These are phyloP conservation scores for Zaprionus obscuricornis DNA, from an alignment of 2,888 invertebrate species.

Conservation along the genomic window DNA sequence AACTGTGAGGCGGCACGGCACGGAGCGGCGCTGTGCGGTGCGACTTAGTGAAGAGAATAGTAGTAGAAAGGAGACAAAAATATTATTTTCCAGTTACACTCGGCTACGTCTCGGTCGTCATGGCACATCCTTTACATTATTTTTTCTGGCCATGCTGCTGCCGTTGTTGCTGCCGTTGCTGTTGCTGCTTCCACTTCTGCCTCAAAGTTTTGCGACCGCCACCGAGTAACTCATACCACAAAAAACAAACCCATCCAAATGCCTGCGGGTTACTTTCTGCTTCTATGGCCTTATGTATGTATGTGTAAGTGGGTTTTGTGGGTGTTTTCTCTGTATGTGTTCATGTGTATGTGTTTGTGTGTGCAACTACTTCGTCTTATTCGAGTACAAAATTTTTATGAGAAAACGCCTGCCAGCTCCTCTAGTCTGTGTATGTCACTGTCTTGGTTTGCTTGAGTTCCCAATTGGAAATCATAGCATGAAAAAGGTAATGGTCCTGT, in stretches of 20 bases:
- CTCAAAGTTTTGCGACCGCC: conserved; percentile 63
- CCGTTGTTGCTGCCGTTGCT: background rate
- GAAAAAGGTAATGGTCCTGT: too few relatives aligned
- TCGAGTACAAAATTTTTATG: conserved; percentile 77
- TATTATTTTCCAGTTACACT: conserved; percentile 83
- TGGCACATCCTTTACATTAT: conserved; percentile 78
- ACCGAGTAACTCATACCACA: background rate
- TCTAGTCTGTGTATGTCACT: too few relatives aligned
- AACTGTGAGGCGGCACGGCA: conserved; percentile 30
- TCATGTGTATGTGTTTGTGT: conserved; percentile 42
- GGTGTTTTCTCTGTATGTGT: conserved; percentile 10
- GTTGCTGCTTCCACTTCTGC: too few relatives aligned
- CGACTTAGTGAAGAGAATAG: conserved; percentile 3
- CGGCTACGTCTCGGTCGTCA: conserved; percentile 67
- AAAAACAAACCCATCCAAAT: conserved; percentile 42
- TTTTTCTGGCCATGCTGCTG: conserved; percentile 64
- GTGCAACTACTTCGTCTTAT: conserved; percentile 74
- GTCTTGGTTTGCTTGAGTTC: too few relatives aligned
- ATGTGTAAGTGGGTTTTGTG: conserved; percentile 10
- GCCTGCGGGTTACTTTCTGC: conserved; percentile 74
- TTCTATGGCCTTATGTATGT: conserved; percentile 32
- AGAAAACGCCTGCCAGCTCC: conserved; percentile 74
- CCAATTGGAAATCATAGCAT: too few relatives aligned
- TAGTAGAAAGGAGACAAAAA: conserved; percentile 51
- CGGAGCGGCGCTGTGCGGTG: too few relatives aligned